Evolutionary conservation across 2,113 vertebrate species (phyloP).

Genomic region (Thalassoma bifasciatum): DNA sequence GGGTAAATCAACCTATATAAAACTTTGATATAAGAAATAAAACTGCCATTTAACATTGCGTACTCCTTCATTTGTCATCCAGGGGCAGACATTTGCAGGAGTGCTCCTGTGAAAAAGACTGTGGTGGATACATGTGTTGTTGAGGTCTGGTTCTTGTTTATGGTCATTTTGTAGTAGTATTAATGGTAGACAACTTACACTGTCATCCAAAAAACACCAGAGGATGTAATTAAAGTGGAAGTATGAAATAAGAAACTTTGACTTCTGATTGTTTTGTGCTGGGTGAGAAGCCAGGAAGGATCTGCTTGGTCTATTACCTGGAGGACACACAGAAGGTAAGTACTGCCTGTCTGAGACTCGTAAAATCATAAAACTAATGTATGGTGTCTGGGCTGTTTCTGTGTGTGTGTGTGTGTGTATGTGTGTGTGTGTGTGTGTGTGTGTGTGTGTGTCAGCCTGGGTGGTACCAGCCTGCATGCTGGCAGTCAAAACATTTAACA

Average conservation of each 20-base stretch:
- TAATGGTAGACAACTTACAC: too few relatives aligned
- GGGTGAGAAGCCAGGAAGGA: not conserved
- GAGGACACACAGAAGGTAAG: slow-evolving; percentile 1
- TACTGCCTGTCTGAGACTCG: not conserved
- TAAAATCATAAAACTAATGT: not conserved
- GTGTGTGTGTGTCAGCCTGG: slow-evolving; percentile 14
- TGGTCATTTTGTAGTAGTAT: too few relatives aligned
- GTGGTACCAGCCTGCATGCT: slow-evolving; percentile 13
- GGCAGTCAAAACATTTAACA: slow-evolving; percentile 33
- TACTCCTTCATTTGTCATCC: not conserved
- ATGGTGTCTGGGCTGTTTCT: not conserved
- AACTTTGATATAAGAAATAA: too few relatives aligned
- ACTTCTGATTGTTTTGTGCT: not conserved
- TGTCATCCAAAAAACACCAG: not conserved
- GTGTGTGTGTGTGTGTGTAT: slow-evolving; percentile 7
- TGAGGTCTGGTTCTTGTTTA: too few relatives aligned
- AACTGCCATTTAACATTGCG: too few relatives aligned
- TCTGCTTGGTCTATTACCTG: slow-evolving; percentile 5
- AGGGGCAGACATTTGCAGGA: not conserved
- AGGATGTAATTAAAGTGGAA: not conserved
- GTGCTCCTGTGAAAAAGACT: too few relatives aligned
- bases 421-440: slow-evolving; percentile 15
- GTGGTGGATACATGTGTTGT: too few relatives aligned
- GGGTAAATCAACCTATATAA: too few relatives aligned
- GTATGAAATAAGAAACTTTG: slow-evolving; percentile 10